Evolutionary conservation across 2,113 vertebrate species (phyloP), one percentile per base, ranked within the genome.

Genomic region (Calonectris borealis): DNA sequence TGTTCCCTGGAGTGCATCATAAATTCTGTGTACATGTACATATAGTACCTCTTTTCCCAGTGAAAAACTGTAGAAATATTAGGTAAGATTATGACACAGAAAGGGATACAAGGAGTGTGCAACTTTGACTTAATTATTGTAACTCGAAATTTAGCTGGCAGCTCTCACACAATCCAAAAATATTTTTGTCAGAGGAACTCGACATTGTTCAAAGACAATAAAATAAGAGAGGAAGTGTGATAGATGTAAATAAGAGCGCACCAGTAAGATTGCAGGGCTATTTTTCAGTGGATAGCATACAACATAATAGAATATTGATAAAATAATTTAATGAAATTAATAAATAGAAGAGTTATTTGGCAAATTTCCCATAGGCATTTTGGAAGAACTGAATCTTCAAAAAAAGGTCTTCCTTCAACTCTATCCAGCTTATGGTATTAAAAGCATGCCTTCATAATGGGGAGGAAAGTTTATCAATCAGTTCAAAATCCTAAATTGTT

Each of bases 401-500:
- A 62, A 68, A 51, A 57, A 49, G 11, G 7, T 62, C 34, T 92
- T 69, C 21, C n/a, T 84, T 81, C 49, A 48, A 14, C 34, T 78
- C 61, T 49, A 2, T 29, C 13, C 58, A 66, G 18, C n/a, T 61
- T 21, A 16, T 7, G 25, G 36, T 26, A 15, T 9, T 42, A 46
- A 66, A 52, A 55, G 46, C 58, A 64, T 60, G 34, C 22, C 55
- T 93, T 91, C 60, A 13, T 9, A 52, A 31, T 44, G 38, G 44
- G 29, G 83, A 72, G 42, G 62, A 68, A 76, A 91, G 21, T 51
- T 77, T 60, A 94, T 95, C 76, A 94, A 34, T 87, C 77, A 42
- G 69, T 93, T 92, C 75, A 94, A 96, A 96, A 96, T 76, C 36
- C 21, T 51, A 86, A 95, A 90, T 48, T 72, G 70, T 73, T 83